phyloP scores from a whole-genome alignment of 2,797 vertebrate species.

The Parauchenoglanis punctatus region DNA sequence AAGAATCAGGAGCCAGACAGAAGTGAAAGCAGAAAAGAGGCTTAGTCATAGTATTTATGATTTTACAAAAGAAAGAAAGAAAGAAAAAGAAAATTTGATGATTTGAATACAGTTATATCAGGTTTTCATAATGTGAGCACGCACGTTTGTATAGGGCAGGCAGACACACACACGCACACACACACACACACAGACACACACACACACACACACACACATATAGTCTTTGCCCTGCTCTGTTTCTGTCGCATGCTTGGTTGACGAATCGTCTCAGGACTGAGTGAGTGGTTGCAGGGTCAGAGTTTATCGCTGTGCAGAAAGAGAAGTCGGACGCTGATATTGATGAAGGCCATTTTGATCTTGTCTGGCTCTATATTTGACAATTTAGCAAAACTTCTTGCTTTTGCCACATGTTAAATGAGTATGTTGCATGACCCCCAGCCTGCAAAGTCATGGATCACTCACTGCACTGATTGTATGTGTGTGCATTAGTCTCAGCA shows the following conservation, averaged over 20 bases:
- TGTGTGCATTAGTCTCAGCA: slow-evolving; percentile 24
- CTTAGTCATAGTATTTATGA: neutral
- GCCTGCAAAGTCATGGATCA: slow-evolving; percentile 53
- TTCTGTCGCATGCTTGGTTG: slow-evolving; percentile 33
- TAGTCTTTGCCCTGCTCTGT: slow-evolving; percentile 20
- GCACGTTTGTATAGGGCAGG: neutral
- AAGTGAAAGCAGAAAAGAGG: slow-evolving; percentile 16
- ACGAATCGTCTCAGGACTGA: slow-evolving; percentile 50
- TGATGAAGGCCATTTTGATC: slow-evolving; percentile 54
- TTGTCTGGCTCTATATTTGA: slow-evolving; percentile 47
- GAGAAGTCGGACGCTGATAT: slow-evolving; percentile 27
- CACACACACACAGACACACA: slow-evolving; percentile 12
- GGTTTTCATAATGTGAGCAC: slow-evolving; percentile 13
- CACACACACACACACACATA: slow-evolving; percentile 13
- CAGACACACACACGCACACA: neutral
- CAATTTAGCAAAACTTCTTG: slow-evolving; percentile 54
- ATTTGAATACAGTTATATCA: neutral
- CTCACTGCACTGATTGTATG: slow-evolving; percentile 35
- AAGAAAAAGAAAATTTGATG: neutral
- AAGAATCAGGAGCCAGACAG: neutral
- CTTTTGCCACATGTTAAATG: slow-evolving; percentile 40
- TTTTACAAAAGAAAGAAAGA: neutral
- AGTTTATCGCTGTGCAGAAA: slow-evolving; percentile 55
- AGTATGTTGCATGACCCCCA: slow-evolving; percentile 47
- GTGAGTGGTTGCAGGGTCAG: slow-evolving; percentile 46